Evolutionary conservation across 2,113 vertebrate species (phyloP).

Genomic region (Odontesthes bonariensis): DNA sequence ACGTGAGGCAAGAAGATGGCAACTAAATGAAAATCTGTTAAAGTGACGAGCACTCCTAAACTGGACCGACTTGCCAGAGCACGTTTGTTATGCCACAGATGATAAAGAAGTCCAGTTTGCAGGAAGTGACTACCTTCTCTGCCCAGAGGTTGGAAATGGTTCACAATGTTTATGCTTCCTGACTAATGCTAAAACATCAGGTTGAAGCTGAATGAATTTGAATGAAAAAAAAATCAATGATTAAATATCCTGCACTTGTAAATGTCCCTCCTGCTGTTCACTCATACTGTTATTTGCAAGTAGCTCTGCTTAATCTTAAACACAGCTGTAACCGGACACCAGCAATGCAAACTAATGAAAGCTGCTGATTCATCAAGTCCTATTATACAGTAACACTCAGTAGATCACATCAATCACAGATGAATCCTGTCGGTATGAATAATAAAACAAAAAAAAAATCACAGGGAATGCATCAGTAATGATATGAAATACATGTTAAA

Average conservation of each 20-base stretch:
- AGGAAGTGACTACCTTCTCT: slow-evolving; percentile 3
- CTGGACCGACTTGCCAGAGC: slow-evolving; percentile 10
- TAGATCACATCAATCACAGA: slow-evolving; percentile 49
- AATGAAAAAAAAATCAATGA: slow-evolving; percentile 4
- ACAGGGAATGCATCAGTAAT: slow-evolving; percentile 13
- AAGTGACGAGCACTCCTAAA: slow-evolving; percentile 15
- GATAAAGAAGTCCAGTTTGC: slow-evolving; percentile 15
- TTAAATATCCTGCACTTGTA: neutral
- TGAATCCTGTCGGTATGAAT: slow-evolving; percentile 31
- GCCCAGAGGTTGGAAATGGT: neutral
- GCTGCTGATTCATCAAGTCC: slow-evolving; percentile 68
- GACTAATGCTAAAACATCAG: neutral
- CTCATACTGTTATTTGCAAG: slow-evolving; percentile 5
- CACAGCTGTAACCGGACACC: slow-evolving; percentile 33
- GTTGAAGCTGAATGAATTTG: slow-evolving; percentile 11
- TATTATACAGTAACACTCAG: slow-evolving; percentile 23
- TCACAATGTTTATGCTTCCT: slow-evolving; percentile 5
- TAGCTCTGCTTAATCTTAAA: slow-evolving; percentile 12
- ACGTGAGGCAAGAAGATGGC: neutral
- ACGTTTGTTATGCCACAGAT: slow-evolving; percentile 3
- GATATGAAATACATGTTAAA: slow-evolving; percentile 33
- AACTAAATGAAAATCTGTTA: slow-evolving; percentile 4
- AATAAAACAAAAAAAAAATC: slow-evolving; percentile 19
- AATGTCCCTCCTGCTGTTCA: neutral
- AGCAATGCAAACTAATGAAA: slow-evolving; percentile 43